Evolutionary conservation across 2,888 invertebrate genomes (phyloP), one percentile per base, ranked within the genome.

Genomic region (Temnothorax unifasciatus): DNA sequence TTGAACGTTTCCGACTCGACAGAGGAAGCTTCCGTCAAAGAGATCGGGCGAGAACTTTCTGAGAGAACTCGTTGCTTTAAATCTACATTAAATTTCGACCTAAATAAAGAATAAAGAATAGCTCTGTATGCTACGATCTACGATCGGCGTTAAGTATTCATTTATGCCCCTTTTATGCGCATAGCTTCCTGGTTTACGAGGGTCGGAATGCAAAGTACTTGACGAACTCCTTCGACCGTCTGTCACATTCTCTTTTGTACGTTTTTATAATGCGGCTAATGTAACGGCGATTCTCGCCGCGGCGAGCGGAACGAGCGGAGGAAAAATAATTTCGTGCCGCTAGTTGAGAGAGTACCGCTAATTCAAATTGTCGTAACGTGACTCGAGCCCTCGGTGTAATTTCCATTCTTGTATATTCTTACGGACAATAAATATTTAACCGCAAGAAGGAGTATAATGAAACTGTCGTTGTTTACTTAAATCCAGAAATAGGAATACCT

Each of bases 131-230:
- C 54, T 81, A 52, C 52, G 74, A 61, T 8, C 54, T 81, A 52
- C 52, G 74, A 61, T 8, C 38, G 34, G 61, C 73, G 85, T 86
- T 86, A 85, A 88, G 85, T 89, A 89, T 89, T 89, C 87, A 87
- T 89, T 89, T 88, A 89, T 88, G 88, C 85, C 66, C 76, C 77
- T 88, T 82, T 89, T 89, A 89, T 89, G 86, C 86, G 47, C 82
- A n/a, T n/a, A 75, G 82, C 77, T 89, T 87, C 73, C 83, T 66
- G 69, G 84, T 86, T 88, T 87, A 89, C 89, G 88, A 85, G 86
- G 85, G 85, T 79, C 63, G 79, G 68, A 82, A 88, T 86, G 89
- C 86, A 89, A 89, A 89, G 77, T 79, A 82, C 71, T 77, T 76
- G 84, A 69, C 52, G 79, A 69, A 75, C 77, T 83, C 61, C 83